Percentiles rank a stretch among this genome's conserved stretches.
These are phyloP conservation scores for Motacilla tschutschensis DNA, from an alignment of 2,113 vertebrate genomes.

Conservation along the genomic window DNA sequence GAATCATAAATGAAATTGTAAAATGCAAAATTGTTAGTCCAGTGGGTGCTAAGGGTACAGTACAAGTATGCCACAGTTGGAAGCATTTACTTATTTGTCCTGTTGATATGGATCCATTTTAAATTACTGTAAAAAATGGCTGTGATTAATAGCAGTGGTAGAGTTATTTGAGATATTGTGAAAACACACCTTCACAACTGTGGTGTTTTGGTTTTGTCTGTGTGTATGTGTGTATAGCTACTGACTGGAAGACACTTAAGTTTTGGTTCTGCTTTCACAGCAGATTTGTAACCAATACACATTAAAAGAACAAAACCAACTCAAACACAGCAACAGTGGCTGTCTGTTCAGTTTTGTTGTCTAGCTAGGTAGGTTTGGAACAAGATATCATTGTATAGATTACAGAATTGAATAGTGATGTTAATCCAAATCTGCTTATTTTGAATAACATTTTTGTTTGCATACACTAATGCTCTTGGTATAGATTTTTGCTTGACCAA, in stretches of 20 bases:
- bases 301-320: background rate
- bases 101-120: background rate
- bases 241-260: background rate
- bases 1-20: background rate
- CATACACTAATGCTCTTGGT: constrained; percentile 33
- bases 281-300: background rate
- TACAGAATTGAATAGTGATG: background rate
- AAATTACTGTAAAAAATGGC: background rate
- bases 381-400: background rate
- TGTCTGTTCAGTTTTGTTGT: constrained; percentile 41
- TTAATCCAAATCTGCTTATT: constrained; percentile 18
- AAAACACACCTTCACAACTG: background rate
- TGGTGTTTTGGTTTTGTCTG: background rate
- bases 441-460: background rate
- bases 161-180: constrained; percentile 4
- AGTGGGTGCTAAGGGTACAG: background rate
- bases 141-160: constrained; percentile 29
- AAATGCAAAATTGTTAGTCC: background rate
- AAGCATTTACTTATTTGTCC: background rate
- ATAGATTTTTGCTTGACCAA: constrained; percentile 75
- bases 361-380: constrained; percentile 15
- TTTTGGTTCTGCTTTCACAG: constrained; percentile 35
- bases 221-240: background rate
- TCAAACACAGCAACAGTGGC: background rate
- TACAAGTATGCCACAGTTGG: background rate